These are phyloP conservation scores for Alentia gelatinosa DNA, from an alignment of 2,888 invertebrate species.

Conservation along the genomic window DNA sequence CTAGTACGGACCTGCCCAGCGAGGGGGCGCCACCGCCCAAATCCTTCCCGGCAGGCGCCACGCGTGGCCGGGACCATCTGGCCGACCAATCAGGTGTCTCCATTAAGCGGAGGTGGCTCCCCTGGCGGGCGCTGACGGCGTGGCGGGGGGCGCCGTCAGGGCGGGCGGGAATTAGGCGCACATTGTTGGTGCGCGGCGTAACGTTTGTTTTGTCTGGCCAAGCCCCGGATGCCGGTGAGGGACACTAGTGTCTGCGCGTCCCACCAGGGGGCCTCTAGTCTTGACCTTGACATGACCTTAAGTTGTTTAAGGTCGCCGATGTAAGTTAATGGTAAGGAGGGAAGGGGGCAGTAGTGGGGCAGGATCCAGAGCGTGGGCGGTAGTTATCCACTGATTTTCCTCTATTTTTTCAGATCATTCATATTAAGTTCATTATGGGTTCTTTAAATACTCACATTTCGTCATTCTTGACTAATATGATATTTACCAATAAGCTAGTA, in stretches of 20 bases:
- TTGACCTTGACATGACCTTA: neutral
- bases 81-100: slow-evolving; percentile 3
- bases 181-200: neutral
- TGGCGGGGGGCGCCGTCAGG: neutral
- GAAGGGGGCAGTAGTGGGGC: neutral
- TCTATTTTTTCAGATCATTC: too few species aligned
- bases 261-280: neutral
- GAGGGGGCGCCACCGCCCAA: neutral
- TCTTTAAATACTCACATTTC: too few species aligned
- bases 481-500: too few species aligned
- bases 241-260: neutral
- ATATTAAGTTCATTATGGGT: too few species aligned
- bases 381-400: too few species aligned
- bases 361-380: too few species aligned
- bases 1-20: neutral
- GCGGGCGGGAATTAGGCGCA: neutral
- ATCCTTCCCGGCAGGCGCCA: neutral
- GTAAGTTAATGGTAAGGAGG: neutral
- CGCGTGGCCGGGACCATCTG: neutral
- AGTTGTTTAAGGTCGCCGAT: neutral
- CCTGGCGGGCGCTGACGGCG: neutral
- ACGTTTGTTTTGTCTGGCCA: neutral
- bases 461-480: too few species aligned
- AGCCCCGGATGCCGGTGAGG: neutral
- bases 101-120: neutral